Base-by-base conservation (phyloP, 2,113 vertebrate species). In the Procapra przewalskii region DNA sequence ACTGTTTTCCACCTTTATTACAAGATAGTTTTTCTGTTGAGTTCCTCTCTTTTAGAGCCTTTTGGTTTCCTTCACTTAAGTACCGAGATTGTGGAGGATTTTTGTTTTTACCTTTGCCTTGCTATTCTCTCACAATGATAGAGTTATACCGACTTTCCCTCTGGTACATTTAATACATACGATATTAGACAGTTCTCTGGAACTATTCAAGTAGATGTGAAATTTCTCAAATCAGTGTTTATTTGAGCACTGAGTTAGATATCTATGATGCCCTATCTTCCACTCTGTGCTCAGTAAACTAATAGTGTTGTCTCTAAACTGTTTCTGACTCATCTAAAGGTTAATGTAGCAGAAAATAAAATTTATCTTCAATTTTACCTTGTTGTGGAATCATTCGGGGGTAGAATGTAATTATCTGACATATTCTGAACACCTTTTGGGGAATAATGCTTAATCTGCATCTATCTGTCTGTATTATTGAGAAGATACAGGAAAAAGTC, bases 311-410 rank as follows among this genome's bases (percentile, higher is more conserved):
- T 88, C 33, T 29, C 21, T 75, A 13, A 83, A 50, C 50, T 94
- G 9, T 96, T 92, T 77, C 17, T 92, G 17, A 75, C n/a, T 81
- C 54, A 52, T 21, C 13, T 67, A 60, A 91, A 95, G 40, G 45
- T 59, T 96, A 93, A 90, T 64, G 8, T 43, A 79, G 60, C 80
- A 96, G 89, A 88, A 96, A 97, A 79, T 71, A 87, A 95, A 90
- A 17, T 50, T 91, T 55, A 57, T 21, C 55, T 90, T 94, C 54
- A 40, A 59, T 90, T 96, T 94, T 15, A 55, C 91, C n/a, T 54
- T 91, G 11, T 86, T 89, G 9, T 81, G 14, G 50, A 60, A 36
- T 75, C n/a, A 13, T 54, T 62, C 13, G 27, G 40, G 27, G 27
- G 15, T 91, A 9, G 21, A 40, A 60, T 92, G 31, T 57, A 50